Base-by-base conservation (phyloP, 1,140 invertebrate genomes). In the Vollenhovia emeryi region DNA sequence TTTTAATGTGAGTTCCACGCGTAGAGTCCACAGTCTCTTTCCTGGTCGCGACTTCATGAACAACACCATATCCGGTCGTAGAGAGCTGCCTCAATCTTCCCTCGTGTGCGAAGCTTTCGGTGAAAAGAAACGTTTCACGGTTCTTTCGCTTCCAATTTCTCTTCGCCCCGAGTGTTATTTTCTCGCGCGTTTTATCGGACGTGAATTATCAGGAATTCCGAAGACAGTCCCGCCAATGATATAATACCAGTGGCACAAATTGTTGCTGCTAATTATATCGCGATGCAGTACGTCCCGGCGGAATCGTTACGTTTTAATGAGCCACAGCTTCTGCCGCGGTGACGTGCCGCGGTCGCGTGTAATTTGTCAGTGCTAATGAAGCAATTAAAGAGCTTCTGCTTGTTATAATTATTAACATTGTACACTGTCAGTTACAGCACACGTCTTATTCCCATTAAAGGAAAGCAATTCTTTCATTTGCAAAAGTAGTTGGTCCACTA, bases 341-440 rank as follows among this genome's bases (percentile, higher is more conserved):
- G 48, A 80, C 52, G 50, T 52, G 48, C 40, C 6, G 24, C 43
- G 30, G 52, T 85, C 48, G 83, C 62, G 59, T 85, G 60, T 78
- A 84, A 88, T 84, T 80, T 45, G 66, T 86, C 60, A 40, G 73
- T 15, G 33, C 66, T 84, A 62, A 85, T 83, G 62, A 84, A 86
- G 88, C 85, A 84, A 91, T 91, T 89, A 91, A 90, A 85, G 50
- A 66, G 68, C 75, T 64, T 71, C 40, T 64, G 66, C 85, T 87
- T 83, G 79, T 90, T 88, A 86, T 87, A 91, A 91, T 91, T 90
- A 83, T 87, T 87, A 83, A 71, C 69, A 27, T 3, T 27, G 43
- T 64, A 52, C 60, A 40, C 27, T 50, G n/a, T 79, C 43, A 45
- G 13, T 64, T 48, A 48, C 40, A 27, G 36, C 36, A 15, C n/a